Evolutionary conservation across 2,797 vertebrate genomes (phyloP).

Genomic region (Trichosurus vulpecula): DNA sequence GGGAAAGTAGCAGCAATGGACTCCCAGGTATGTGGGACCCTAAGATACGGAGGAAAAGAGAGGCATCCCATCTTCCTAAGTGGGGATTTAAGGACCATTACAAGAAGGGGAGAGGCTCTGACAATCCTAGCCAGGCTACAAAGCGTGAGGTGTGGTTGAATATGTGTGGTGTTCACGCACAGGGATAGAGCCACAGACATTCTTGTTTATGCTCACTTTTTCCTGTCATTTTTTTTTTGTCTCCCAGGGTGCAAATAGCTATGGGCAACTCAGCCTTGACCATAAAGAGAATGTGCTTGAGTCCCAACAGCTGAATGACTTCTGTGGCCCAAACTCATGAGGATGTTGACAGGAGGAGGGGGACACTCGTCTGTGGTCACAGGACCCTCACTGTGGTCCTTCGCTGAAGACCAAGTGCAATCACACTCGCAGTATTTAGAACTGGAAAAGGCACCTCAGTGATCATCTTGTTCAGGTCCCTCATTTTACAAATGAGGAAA

Average conservation of each 20-base stretch:
- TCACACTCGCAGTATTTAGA: background rate
- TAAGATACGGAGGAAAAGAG: background rate
- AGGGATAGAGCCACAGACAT: background rate
- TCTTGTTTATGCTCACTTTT: background rate
- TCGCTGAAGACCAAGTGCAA: background rate
- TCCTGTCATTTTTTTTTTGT: conserved; percentile 47
- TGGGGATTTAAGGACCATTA: background rate
- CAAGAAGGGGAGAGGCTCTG: background rate
- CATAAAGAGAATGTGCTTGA: conserved; percentile 88
- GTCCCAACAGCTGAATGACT: conserved; percentile 83
- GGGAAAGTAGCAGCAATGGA: background rate
- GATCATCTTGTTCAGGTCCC: background rate
- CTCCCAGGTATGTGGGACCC: background rate
- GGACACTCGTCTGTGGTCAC: conserved; percentile 90
- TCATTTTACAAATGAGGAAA: background rate
- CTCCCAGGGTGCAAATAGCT: conserved; percentile 93
- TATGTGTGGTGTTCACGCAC: background rate
- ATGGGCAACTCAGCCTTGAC: conserved; percentile 92
- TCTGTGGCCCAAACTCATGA: conserved; percentile 76
- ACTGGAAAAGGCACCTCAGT: background rate
- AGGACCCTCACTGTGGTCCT: conserved; percentile 86
- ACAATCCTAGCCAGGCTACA: background rate
- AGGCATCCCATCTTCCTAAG: background rate
- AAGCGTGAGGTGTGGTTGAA: background rate
- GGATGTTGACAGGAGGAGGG: conserved; percentile 89